Evolutionary conservation across 2,888 invertebrate genomes (phyloP), one percentile per base, ranked within the genome.

Genomic region (Poecilobothrus nobilitatus): DNA sequence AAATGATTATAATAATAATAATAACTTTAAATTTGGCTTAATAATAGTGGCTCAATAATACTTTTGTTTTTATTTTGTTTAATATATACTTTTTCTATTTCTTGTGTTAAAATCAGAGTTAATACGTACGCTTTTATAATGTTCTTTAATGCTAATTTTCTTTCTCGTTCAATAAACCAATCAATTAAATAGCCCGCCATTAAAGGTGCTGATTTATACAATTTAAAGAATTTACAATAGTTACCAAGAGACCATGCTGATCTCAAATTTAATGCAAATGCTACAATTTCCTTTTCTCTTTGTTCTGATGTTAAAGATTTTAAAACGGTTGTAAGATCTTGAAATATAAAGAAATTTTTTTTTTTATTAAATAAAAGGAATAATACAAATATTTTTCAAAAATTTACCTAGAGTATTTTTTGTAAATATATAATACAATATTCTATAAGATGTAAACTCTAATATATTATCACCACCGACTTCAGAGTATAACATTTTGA

Each of bases 111-210:
- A 27, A 27, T 27, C 27, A 5, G 27, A 27, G 2, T 27, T 27
- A 27, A 82, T 88, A 95, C 97, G 86, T 94, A 99, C 97, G 96
- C 91, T 89, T 96, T 98, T 74, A 97, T 88, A 82, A 98, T 92
- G 81, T 89, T 88, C 84, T 92, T 95, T 78, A 98, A 86, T 77
- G 96, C 97, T 76, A 86, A 84, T 84, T 94, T 96, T 78, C 99
- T 86, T 82, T 97, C 97, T 78, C 98, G 87, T 74, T 95, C 93
- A 79, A 95, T 88, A 86, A 98, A 98, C 95, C 97, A 96, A 84
- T 98, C 97, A 85, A 99, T 92, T 74, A 99, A 87, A 84, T 94
- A 96, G 70, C 94, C 94, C 65, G 95, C 91, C 98, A 99, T 98
- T 78, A 92, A 87, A 22, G 98, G 98, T 63, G 98, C 92, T 71